These are phyloP conservation scores for Zaprionus tsacasi DNA, from an alignment of 1,140 invertebrate species.

Conservation along the genomic window DNA sequence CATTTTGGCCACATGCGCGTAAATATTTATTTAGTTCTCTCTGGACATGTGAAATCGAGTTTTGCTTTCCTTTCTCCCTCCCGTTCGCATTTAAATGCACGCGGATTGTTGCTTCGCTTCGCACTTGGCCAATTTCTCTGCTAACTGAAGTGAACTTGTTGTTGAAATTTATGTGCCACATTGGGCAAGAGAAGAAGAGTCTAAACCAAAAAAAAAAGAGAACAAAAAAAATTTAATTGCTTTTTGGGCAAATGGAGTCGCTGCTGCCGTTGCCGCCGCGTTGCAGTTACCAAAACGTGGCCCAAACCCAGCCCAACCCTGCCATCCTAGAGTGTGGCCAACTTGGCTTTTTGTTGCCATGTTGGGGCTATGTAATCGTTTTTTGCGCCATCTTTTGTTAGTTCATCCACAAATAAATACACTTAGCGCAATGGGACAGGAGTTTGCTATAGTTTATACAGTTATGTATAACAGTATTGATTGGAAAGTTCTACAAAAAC, in stretches of 20 bases:
- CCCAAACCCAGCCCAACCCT: slow-evolving; percentile 1
- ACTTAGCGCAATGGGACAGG: slow-evolving; percentile 23
- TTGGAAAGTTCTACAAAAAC: too few species aligned
- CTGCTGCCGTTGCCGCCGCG: background rate
- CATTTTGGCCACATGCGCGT: slow-evolving; percentile 75
- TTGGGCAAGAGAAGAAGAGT: slow-evolving; percentile 37
- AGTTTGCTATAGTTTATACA: background rate
- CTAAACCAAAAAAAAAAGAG: slow-evolving; percentile 48
- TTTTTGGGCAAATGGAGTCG: slow-evolving; percentile 73
- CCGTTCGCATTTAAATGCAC: slow-evolving; percentile 72
- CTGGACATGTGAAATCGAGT: slow-evolving; percentile 58
- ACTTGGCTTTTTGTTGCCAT: slow-evolving; percentile 70
- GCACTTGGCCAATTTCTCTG: slow-evolving; percentile 26
- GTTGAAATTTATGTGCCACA: slow-evolving; percentile 79
- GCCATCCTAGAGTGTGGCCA: slow-evolving; percentile 27
- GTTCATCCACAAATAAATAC: slow-evolving; percentile 41
- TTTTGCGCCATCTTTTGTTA: slow-evolving; percentile 18
- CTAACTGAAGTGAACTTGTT: slow-evolving; percentile 33
- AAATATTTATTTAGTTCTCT: slow-evolving; percentile 79
- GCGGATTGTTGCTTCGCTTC: slow-evolving; percentile 64
- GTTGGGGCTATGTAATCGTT: slow-evolving; percentile 29
- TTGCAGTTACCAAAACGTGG: slow-evolving; percentile 63
- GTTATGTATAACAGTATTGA: too few species aligned
- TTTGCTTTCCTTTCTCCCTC: slow-evolving; percentile 9
- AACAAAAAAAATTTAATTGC: slow-evolving; percentile 67